Percentiles rank a stretch among this genome's conserved stretches.
These are phyloP conservation scores for Pterocles burchelli DNA, from an alignment of 2,113 vertebrate genomes.

Conservation along the genomic window DNA sequence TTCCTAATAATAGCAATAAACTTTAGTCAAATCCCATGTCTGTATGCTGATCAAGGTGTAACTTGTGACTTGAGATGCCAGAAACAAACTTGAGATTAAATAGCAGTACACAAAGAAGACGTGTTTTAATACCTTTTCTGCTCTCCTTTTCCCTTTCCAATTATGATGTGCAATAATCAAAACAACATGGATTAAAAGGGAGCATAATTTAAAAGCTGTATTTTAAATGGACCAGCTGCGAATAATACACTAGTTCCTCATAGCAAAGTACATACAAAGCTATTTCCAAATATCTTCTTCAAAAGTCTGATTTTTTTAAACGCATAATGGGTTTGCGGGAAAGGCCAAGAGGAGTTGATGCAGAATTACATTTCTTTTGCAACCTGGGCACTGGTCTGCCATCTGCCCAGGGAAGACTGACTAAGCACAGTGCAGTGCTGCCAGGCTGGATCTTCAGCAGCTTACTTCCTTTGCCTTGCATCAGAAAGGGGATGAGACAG, in stretches of 20 bases:
- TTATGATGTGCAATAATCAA: not conserved
- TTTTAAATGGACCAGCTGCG: not conserved
- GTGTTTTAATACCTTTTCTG: not conserved
- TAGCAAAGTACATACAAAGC: not conserved
- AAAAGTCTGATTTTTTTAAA: not conserved
- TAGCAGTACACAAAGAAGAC: not conserved
- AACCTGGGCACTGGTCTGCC: not conserved
- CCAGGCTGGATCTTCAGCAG: not conserved
- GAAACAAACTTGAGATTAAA: conserved; percentile 37
- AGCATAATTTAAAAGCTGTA: conserved; percentile 1
- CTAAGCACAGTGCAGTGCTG: not conserved
- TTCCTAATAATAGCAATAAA: conserved; percentile 68
- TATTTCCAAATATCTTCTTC: not conserved
- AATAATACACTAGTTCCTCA: not conserved
- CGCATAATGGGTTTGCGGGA: not conserved
- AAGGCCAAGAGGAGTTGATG: not conserved
- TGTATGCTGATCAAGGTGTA: conserved; percentile 27
- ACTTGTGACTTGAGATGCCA: conserved; percentile 14
- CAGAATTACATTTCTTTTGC: not conserved
- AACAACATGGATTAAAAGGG: conserved; percentile 22
- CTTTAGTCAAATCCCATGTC: conserved; percentile 53
- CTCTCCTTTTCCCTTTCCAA: not conserved
- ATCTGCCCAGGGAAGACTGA: not conserved
- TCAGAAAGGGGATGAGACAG: not conserved
- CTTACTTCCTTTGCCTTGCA: not conserved